These are phyloP conservation scores for Bubo blakistoni DNA, from an alignment of 2,113 vertebrate species.

Conservation along the genomic window DNA sequence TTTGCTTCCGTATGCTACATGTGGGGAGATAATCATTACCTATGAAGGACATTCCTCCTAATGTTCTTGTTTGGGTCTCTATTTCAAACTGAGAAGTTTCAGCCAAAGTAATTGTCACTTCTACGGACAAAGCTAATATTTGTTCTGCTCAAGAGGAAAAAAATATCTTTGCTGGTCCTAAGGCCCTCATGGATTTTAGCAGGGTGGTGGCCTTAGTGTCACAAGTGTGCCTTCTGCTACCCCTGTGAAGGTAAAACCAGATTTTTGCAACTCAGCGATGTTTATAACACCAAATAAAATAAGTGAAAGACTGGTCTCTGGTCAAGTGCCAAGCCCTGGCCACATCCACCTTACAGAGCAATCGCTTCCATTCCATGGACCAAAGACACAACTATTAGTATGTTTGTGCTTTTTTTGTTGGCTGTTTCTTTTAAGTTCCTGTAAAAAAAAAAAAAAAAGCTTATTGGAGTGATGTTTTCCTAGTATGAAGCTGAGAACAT, in stretches of 20 bases:
- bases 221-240: not conserved
- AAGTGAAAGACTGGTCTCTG: not conserved
- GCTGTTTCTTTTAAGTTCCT: not conserved
- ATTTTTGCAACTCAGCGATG: not conserved
- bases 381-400: not conserved
- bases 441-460: too few relatives aligned
- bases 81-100: not conserved
- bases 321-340: not conserved
- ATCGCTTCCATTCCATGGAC: not conserved
- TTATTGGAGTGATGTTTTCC: not conserved
- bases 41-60: not conserved
- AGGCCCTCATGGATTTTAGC: not conserved
- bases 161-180: not conserved
- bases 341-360: not conserved
- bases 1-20: not conserved
- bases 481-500: not conserved
- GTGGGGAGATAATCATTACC: not conserved
- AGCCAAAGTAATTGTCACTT: not conserved
- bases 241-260: not conserved
- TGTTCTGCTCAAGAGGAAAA: not conserved
- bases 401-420: not conserved
- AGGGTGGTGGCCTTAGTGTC: not conserved
- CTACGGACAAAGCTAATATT: not conserved
- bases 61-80: not conserved
- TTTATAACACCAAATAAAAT: not conserved